phyloP scores from a whole-genome alignment of 1,140 invertebrate species.

The Apis dorsata region DNA sequence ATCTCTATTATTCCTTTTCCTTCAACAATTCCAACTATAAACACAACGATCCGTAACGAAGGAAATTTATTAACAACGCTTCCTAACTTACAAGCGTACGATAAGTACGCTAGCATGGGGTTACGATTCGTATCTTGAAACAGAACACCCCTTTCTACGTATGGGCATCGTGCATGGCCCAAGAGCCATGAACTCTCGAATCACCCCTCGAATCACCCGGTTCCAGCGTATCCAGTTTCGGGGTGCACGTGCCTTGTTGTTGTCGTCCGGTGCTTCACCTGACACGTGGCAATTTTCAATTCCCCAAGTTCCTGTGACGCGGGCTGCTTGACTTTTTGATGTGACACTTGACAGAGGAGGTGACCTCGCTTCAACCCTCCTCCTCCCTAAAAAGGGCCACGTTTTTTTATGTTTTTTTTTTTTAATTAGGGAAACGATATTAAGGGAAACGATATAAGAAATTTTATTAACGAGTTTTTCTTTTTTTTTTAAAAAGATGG shows the following conservation, averaged over 20 bases:
- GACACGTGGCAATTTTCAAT: constrained; percentile 76
- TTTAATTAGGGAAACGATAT: constrained; percentile 16
- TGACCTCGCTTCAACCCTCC: constrained; percentile 32
- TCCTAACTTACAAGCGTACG: no score
- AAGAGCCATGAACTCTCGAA: constrained; percentile 42
- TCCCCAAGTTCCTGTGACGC: constrained; percentile 34
- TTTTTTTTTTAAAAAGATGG: no score
- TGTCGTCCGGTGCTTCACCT: constrained; percentile 72
- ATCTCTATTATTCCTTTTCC: no score
- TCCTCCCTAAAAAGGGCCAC: neutral
- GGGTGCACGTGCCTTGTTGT: constrained; percentile 67
- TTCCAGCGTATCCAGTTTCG: constrained; percentile 49
- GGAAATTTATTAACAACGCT: no score
- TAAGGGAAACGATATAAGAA: neutral
- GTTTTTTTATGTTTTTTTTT: neutral
- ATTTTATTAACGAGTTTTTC: no score
- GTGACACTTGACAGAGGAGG: constrained; percentile 38
- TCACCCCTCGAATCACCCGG: constrained; percentile 53
- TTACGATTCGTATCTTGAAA: neutral
- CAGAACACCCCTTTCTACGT: constrained; percentile 14
- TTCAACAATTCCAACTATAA: no score
- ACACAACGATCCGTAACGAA: no score
- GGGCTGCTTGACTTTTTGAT: constrained; percentile 69
- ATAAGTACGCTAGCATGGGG: neutral
- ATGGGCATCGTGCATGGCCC: constrained; percentile 8